Evolutionary conservation across 1,140 invertebrate species (phyloP).

Genomic region (Microplitis mediator): DNA sequence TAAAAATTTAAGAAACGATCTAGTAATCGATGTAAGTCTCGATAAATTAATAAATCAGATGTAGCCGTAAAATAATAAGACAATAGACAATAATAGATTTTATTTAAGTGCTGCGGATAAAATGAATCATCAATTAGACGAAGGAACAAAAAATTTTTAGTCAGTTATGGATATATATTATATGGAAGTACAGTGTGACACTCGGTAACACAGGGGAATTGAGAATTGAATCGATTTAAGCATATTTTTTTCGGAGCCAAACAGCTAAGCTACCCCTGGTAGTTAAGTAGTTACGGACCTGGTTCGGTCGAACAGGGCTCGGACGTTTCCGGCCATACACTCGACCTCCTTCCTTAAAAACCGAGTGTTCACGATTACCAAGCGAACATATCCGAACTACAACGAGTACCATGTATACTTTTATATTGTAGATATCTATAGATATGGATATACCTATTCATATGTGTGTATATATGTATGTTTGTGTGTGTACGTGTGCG

Average conservation of each 20-base stretch:
- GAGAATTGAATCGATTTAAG: constrained; percentile 13
- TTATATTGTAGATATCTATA: too few species aligned
- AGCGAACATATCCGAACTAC: constrained; percentile 13
- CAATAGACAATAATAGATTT: too few species aligned
- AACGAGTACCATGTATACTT: not conserved
- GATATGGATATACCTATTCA: not conserved
- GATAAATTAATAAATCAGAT: too few species aligned
- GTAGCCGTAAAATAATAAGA: too few species aligned
- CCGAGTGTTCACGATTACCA: constrained; percentile 1
- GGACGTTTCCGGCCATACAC: constrained; percentile 33
- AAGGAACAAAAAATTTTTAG: too few species aligned
- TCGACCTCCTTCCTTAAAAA: constrained; percentile 27
- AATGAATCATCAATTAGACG: too few species aligned
- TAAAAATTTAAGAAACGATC: too few species aligned
- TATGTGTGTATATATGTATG: not conserved
- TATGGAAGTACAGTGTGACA: too few species aligned
- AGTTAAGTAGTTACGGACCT: constrained; percentile 22
- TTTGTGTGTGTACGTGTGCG: not conserved
- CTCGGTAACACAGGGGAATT: not conserved
- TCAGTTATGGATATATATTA: too few species aligned
- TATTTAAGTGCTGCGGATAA: too few species aligned
- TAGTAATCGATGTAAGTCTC: too few species aligned
- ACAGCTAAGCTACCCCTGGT: not conserved
- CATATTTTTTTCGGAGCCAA: not conserved
- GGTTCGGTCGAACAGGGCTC: constrained; percentile 30